Conservation (phyloP, 2,888 invertebrate genomes). For the Amiota mariae region DNA sequence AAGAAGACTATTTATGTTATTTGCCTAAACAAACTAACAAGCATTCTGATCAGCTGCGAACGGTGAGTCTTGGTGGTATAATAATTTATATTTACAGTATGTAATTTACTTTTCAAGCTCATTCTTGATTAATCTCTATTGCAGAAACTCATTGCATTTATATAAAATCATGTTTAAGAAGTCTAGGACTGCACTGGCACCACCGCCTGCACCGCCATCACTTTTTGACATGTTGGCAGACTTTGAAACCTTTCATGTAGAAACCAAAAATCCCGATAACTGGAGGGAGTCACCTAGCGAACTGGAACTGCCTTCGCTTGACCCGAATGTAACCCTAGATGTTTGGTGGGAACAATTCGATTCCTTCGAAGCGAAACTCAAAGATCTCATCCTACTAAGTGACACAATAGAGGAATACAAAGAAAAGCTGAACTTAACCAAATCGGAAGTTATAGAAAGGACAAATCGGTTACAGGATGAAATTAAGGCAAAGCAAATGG, state of each 20-base stretch:
- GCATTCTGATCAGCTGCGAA: no score
- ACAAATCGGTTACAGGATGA: slow-evolving; percentile 60
- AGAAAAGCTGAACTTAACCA: slow-evolving; percentile 58
- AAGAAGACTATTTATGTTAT: no score
- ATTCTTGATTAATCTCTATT: no score
- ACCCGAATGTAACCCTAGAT: slow-evolving; percentile 48
- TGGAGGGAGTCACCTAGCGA: slow-evolving; percentile 7
- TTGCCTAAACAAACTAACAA: no score
- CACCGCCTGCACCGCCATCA: slow-evolving; percentile 65
- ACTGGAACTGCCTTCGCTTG: slow-evolving; percentile 40
- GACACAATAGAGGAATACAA: slow-evolving; percentile 59
- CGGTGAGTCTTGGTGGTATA: no score
- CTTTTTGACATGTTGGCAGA: slow-evolving; percentile 68
- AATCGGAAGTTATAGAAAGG: slow-evolving; percentile 61
- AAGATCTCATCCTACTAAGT: slow-evolving; percentile 60
- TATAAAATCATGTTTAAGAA: slow-evolving; percentile 60
- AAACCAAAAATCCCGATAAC: slow-evolving; percentile 34
- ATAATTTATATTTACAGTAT: no score
- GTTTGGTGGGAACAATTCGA: slow-evolving; percentile 72
- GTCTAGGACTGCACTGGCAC: slow-evolving; percentile 51
- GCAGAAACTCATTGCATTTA: neutral
- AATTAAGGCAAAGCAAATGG: slow-evolving; percentile 54
- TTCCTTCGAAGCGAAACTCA: slow-evolving; percentile 66
- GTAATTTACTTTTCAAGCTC: no score
- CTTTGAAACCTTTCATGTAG: slow-evolving; percentile 67